Percentiles rank a stretch among this genome's conserved stretches.
Evolutionary conservation across 2,113 vertebrate species (phyloP).

Genomic region (Mus pahari): DNA sequence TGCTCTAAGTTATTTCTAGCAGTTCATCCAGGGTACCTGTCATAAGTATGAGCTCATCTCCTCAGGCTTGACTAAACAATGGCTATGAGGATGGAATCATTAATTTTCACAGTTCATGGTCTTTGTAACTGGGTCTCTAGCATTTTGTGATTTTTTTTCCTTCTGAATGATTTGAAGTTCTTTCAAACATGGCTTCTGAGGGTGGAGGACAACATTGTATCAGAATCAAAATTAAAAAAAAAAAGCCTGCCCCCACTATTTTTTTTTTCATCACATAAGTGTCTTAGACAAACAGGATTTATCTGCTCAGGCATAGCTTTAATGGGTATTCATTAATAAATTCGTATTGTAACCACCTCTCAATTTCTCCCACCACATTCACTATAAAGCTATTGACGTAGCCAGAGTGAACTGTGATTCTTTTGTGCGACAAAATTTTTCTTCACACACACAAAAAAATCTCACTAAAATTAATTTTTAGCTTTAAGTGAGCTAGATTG

Average conservation of each 20-base stretch:
- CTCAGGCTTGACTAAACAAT: not conserved
- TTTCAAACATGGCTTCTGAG: not conserved
- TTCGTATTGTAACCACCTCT: not conserved
- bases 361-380: not conserved
- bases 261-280: constrained; percentile 9
- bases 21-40: not conserved
- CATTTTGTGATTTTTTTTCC: not conserved
- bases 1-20: not conserved
- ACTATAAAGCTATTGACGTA: constrained; percentile 1
- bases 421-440: constrained; percentile 40
- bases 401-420: constrained; percentile 27
- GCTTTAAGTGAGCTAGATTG: constrained; percentile 55
- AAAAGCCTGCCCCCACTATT: not conserved
- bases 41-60: not conserved
- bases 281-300: not conserved
- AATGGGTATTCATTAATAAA: constrained; percentile 46
- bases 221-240: not conserved
- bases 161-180: constrained; percentile 6
- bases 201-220: not conserved
- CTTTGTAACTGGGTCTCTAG: not conserved
- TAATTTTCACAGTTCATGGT: not conserved
- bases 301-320: not conserved
- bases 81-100: not conserved
- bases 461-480: constrained; percentile 51
- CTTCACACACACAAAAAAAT: not conserved